Base-by-base conservation (phyloP, 2,113 vertebrate species). In the Alligator mississippiensis region DNA sequence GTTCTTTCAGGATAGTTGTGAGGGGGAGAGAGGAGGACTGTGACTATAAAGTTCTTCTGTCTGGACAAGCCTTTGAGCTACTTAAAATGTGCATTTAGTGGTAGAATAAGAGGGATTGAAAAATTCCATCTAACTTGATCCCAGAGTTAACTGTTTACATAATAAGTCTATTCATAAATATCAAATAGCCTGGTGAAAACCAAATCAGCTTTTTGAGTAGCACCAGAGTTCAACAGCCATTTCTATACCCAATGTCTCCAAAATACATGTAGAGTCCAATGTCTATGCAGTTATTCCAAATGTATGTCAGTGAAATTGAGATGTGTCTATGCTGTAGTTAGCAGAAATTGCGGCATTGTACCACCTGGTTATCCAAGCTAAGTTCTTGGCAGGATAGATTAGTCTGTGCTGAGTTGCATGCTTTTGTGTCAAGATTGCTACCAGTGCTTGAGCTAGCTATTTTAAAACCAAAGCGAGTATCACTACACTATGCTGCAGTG, bases 151-250 rank as follows among this genome's bases (percentile, higher is more conserved):
- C 61, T 66, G 61, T 11, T 5, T 55, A n/a, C 47, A 58, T 14
- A 16, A 28, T 66, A 15, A 77, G 28, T 57, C 13, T 34, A 25
- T 64, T 74, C 34, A 24, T 47, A 47, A 24, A 74, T 24, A 13
- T 47, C 70, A 14, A 19, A 24, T 14, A 74, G 47, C 12, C 70
- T 74, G 34, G 34, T 47, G 34, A 47, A 74, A 25, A 19, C 12
- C 22, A 47, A 30, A 14, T 47, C 21, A 9, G 34, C 34, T 74
- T 24, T 24, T 2, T 0, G 22, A 6, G 0, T 57, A 15, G 15
- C 12, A 62, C 10, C 22, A 0, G 54, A 30, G 38, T 21, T 27
- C 22, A 0, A 6, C 24, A 2, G 27, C 38, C 38, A 0, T 0
- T 34, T 58, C 21, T 70, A 76, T n/a, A 28, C n/a, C 38, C 28